Percentiles rank a stretch among this genome's conserved stretches.
Conservation (phyloP, 1,140 invertebrate genomes). For the Pseudomyrmex dendroicus region DNA sequence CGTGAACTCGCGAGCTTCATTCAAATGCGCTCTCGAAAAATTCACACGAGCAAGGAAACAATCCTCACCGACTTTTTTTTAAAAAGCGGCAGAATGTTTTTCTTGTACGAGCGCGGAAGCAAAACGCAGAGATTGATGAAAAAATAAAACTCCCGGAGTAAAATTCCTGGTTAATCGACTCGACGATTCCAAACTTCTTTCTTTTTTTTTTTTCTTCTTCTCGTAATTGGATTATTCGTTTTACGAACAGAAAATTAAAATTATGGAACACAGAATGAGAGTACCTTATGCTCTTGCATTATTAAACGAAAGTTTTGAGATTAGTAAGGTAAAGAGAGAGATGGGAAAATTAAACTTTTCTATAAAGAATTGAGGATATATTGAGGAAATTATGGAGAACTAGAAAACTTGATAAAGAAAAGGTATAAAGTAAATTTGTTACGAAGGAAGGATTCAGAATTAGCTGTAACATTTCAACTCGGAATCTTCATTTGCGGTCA, state of each 20-base stretch:
- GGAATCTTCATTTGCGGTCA: not conserved
- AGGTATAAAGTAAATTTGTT: not conserved
- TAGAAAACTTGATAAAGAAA: slow-evolving; percentile 2
- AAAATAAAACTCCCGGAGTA: not conserved
- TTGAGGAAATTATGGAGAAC: not conserved
- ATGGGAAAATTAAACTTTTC: not conserved
- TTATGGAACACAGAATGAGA: not conserved
- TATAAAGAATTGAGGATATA: slow-evolving; percentile 5
- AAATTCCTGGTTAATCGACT: slow-evolving; percentile 9
- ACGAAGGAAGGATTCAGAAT: not conserved
- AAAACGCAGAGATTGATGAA: slow-evolving; percentile 4
- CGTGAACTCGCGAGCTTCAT: slow-evolving; percentile 6
- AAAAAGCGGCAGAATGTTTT: slow-evolving; percentile 20
- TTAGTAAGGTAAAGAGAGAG: slow-evolving; percentile 5
- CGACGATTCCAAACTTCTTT: not conserved
- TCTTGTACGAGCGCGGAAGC: not conserved
- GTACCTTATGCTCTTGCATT: not conserved
- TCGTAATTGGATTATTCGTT: slow-evolving; percentile 3
- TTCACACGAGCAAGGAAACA: not conserved
- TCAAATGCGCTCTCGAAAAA: slow-evolving; percentile 5
- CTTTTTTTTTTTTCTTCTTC: not conserved
- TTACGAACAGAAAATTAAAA: slow-evolving; percentile 8
- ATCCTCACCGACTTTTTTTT: slow-evolving; percentile 4
- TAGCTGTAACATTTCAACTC: slow-evolving; percentile 18
- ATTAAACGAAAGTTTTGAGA: slow-evolving; percentile 17